Evolutionary conservation across 2,113 vertebrate genomes (phyloP), one percentile per base, ranked within the genome.

Genomic region (Lipotes vexillifer): DNA sequence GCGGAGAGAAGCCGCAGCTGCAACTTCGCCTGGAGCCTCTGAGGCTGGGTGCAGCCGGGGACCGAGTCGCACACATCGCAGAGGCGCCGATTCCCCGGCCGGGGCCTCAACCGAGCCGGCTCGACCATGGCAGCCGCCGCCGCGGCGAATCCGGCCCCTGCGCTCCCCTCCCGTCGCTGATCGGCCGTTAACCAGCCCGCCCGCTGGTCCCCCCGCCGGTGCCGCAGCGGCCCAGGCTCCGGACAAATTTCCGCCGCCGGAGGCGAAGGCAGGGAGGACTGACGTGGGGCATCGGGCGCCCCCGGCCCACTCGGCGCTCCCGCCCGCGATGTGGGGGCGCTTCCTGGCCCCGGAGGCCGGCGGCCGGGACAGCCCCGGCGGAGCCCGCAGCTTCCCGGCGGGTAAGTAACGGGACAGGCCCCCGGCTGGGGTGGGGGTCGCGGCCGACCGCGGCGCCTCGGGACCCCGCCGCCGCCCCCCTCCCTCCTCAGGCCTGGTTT

Each of bases 281-380:
- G 77, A 88, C 86, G 94, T 27, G 71, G 91, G 78, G 88, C 63
- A 52, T 52, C 61, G 69, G 86, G 82, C 44, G 63, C 41, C 92
- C 86, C 96, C 75, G 41, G 97, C 96, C 94, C 83, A 31, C 83
- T 80, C 38, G 61, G 92, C 94, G 44, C 66, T 23, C 59, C 57
- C n/a, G 69, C 75, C 88, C 68, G 94, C 96, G 91, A 98, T 98
- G 98, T 98, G 98, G 98, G 98, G 98, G 69, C 96, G 97, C 92
- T 89, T 98, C 89, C 97, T 98, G 86, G 95, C 97, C 72, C 29
- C 98, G 31, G 97, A 97, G 92, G 96, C 97, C 49, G 74, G 94
- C 81, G 94, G 96, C 88, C 97, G 63, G 20, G 97, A 97, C 68
- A 95, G 97, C 92, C 97, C 97, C 15, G 93, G 97, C 65, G 96